Base-by-base conservation (phyloP, 2,888 invertebrate genomes). In the Xanthia icteritia region DNA sequence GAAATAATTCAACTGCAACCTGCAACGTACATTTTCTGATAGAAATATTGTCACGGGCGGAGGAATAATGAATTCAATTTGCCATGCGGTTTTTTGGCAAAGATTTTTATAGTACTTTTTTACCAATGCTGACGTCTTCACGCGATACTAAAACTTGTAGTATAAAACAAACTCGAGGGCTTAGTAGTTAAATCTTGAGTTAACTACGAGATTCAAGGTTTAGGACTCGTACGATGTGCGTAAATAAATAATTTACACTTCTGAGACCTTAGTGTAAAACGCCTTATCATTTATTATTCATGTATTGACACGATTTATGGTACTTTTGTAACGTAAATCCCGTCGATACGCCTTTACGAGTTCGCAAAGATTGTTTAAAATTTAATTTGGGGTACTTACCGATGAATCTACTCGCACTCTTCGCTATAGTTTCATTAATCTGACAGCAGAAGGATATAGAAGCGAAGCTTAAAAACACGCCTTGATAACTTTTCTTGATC, bases 391-490 rank as follows among this genome's bases (percentile, higher is more conserved):
- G 36, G 48, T 77, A 92, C 95, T 95, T 83, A 96, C 96, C 96
- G 83, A 96, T 96, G 89, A 94, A 96, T 87, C 96, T 92, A 89
- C 96, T 96, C 48, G 96, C 96, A 85, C 96, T 96, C 84, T 96
- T 96, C 27, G 96, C 96, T 92, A 96, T 93, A 90, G 96, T 96
- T 92, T 96, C 96, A 78, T 94, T 95, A 36, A 96, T 93, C 87
- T 96, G 96, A 90, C 96, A 96, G 92, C 96, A 96, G 89, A 96
- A 95, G 85, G 96, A 96, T 84, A 96, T 95, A 63, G 96, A 96
- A 89, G 96, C 90, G 86, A 96, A 95, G 92, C 96, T 96, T 82
- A 96, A 90, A 91, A 96, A 94, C 88, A 96, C 92, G 87, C 96
- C 95, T 91, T 96, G 96, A 90, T 94, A 96, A 91, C 92, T 94